Conservation (phyloP, 2,113 vertebrate genomes). For the Grammomys dolichurus region DNA sequence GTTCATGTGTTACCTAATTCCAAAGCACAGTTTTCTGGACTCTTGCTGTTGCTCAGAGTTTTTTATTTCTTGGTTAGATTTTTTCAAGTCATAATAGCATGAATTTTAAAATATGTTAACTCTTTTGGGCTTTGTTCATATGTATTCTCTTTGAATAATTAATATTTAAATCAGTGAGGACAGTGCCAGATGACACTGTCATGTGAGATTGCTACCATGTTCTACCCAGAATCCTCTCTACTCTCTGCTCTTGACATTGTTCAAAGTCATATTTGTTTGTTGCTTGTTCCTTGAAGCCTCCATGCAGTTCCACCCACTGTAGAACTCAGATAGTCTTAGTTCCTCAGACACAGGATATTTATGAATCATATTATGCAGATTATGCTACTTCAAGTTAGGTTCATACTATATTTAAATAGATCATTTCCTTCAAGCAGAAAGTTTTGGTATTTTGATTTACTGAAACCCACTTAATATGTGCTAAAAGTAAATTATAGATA, state of each 20-base stretch:
- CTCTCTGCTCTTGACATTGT: neutral
- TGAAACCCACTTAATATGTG: neutral
- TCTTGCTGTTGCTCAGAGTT: neutral
- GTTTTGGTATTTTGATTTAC: neutral
- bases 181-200: neutral
- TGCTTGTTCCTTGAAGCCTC: neutral
- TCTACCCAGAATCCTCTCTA: neutral
- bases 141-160: neutral
- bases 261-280: neutral
- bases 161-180: neutral
- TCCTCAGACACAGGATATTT: neutral
- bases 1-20: neutral
- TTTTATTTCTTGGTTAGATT: conserved; percentile 3
- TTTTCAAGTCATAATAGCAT: neutral
- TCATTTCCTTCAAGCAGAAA: conserved; percentile 11
- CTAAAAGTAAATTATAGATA: neutral
- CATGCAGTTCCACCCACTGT: neutral
- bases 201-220: neutral
- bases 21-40: neutral
- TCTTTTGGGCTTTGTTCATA: conserved; percentile 7
- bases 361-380: neutral
- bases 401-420: neutral
- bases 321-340: neutral
- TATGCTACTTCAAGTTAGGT: conserved; percentile 14
- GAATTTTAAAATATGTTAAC: neutral